These are phyloP conservation scores for Physella acuta DNA, from an alignment of 1,140 invertebrate species.

Conservation along the genomic window DNA sequence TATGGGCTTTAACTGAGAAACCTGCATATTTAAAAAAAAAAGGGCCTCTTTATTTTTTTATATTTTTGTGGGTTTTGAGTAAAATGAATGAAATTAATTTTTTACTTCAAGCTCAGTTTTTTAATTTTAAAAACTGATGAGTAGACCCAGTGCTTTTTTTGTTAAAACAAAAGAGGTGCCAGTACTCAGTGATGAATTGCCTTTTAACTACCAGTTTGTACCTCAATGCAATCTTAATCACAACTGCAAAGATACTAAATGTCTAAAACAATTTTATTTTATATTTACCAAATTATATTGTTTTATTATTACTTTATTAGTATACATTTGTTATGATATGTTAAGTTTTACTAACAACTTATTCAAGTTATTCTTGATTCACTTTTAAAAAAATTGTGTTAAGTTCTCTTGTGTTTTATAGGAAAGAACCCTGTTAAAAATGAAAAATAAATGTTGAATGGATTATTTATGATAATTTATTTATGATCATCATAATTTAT, in stretches of 20 bases:
- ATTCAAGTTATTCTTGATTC: not conserved
- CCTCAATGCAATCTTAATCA: not conserved
- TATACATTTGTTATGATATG: not conserved
- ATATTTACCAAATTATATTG: not conserved
- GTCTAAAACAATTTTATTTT: not conserved
- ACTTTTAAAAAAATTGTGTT: not conserved
- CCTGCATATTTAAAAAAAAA: too few species aligned
- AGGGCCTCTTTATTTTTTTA: too few species aligned
- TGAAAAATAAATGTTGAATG: not conserved
- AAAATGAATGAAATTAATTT: too few species aligned
- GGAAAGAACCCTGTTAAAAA: not conserved
- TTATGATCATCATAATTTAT: too few species aligned
- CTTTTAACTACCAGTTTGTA: not conserved
- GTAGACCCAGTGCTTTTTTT: not conserved
- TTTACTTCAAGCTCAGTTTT: too few species aligned
- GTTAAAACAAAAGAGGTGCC: not conserved
- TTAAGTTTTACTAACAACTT: not conserved
- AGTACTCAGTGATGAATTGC: not conserved
- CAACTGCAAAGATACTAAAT: constrained; percentile 1
- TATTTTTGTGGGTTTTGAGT: too few species aligned
- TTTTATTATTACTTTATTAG: constrained; percentile 1
- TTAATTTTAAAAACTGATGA: too few species aligned
- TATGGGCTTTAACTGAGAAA: too few species aligned
- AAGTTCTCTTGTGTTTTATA: not conserved
- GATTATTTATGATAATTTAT: too few species aligned